These are phyloP conservation scores for Saccostrea cuccullata DNA, from an alignment of 1,140 invertebrate genomes.

Conservation along the genomic window DNA sequence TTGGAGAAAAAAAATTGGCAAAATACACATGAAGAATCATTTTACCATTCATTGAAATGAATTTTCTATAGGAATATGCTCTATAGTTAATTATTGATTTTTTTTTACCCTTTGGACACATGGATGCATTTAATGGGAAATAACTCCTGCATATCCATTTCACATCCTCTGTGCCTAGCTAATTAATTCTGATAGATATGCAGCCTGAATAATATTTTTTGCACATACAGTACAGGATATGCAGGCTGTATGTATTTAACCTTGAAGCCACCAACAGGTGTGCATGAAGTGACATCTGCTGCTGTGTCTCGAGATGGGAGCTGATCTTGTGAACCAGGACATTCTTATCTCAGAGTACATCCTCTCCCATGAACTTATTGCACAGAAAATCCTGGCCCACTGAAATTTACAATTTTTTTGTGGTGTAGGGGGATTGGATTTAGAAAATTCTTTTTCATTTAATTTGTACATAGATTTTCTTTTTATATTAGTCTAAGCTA, in stretches of 20 bases:
- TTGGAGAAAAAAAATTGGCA: no score
- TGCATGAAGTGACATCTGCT: neutral
- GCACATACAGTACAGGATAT: neutral
- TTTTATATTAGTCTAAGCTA: neutral
- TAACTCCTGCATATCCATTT: neutral
- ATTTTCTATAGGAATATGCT: neutral
- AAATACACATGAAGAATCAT: neutral
- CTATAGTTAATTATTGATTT: neutral
- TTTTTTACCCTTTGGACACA: neutral
- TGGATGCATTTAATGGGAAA: neutral
- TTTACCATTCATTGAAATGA: constrained; percentile 13
- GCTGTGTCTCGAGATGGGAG: neutral
- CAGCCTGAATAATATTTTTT: neutral
- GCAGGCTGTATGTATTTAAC: neutral
- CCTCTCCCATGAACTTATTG: neutral
- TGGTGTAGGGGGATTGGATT: no score
- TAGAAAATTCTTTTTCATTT: neutral
- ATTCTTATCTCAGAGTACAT: neutral
- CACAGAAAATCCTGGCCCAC: no score
- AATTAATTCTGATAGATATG: neutral
- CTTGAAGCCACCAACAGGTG: neutral
- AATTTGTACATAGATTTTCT: neutral
- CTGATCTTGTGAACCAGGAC: neutral
- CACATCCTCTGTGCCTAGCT: neutral
- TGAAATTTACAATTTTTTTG: no score